A percentile compares a stretch with the other conserved stretches of the same genome.
These are phyloP conservation scores for Molossus alvarezi DNA, from an alignment of 2,797 vertebrate genomes.

Conservation along the genomic window DNA sequence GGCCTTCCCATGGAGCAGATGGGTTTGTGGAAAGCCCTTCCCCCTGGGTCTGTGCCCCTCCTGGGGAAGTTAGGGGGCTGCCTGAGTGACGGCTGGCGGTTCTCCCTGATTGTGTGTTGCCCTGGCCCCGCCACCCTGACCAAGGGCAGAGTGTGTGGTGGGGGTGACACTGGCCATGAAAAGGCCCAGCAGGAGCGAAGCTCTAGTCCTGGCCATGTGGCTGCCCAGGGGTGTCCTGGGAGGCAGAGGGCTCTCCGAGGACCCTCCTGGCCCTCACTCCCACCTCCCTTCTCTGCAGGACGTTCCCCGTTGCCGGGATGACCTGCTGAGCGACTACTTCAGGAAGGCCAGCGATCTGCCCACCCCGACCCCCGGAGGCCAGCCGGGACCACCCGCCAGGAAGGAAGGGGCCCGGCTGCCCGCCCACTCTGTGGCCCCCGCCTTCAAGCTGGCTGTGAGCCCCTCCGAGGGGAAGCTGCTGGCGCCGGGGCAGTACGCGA, in stretches of 20 bases:
- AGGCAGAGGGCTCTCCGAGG: background rate
- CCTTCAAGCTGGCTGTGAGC: constrained; percentile 88
- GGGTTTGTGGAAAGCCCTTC: background rate
- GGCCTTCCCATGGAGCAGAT: rapidly evolving
- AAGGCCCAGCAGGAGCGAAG: background rate
- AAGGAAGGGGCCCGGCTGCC: constrained; percentile 91
- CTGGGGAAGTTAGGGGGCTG: no score
- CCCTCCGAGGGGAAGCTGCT: constrained; percentile 87
- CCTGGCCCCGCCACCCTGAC: rapidly evolving
- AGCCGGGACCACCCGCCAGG: constrained; percentile 82
- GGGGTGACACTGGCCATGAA: rapidly evolving
- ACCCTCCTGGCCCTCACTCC: background rate
- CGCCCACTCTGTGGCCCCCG: constrained; percentile 92
- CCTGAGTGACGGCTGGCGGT: background rate
- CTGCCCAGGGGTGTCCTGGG: background rate
- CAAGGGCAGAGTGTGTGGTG: background rate
- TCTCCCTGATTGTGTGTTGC: background rate
- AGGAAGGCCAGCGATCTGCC: constrained; percentile 89
- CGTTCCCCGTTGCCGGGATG: constrained; percentile 91
- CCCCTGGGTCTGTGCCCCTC: background rate
- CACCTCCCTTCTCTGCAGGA: constrained; percentile 83
- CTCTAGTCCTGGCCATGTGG: rapidly evolving
- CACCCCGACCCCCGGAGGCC: constrained; percentile 69
- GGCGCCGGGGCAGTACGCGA: constrained; percentile 87
- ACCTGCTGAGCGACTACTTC: constrained; percentile 95